Evolutionary conservation across 1,140 invertebrate species (phyloP), one percentile per base, ranked within the genome.

Genomic region (Brachionus calyciflorus): DNA sequence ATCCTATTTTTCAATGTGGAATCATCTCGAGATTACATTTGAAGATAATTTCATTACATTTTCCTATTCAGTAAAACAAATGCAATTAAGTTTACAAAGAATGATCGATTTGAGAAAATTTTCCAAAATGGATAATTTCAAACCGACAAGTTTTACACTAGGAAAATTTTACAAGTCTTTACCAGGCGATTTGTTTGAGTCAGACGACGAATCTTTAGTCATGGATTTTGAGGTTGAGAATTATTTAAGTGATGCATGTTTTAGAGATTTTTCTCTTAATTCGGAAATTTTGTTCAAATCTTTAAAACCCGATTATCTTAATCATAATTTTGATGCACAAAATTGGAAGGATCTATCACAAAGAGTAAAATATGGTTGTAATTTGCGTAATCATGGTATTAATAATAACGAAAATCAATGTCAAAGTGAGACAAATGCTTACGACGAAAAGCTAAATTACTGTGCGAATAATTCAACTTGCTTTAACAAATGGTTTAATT

Each of bases 391-490:
- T 60, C 55, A 37, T 19, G 30, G 51, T 26, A 24, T 30, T 55
- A 26, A 26, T 26, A 55, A n/a, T n/a, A n/a, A 55, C 28, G 51
- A 60, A 19, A 17, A 33, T 37, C 55, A 60, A 17, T 60, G 55
- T 33, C 5, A 17, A 60, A 60, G 37, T 60, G 33, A 60, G 12
- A 17, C 30, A 12, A 60, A 40, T 19, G 14, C 28, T 9, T 60
- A 40, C 19, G 12, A n/a, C 9, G 17, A 60, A 30, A 40, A 44
- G 46, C 7, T 19, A 6, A 70, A 26, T 49, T 70, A 48, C 24
- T 70, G 65, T 48, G 21, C 40, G 33, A 70, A 70, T 48, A 70
- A 70, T 55, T 73, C 69, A 3, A 73, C 46, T 30, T 73, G 69
- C 30, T 12, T 40, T 14, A 51, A 51, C 17, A 49, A 28, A 73